phyloP scores from a whole-genome alignment of 2,797 vertebrate species.

The Eulemur rubriventer region DNA sequence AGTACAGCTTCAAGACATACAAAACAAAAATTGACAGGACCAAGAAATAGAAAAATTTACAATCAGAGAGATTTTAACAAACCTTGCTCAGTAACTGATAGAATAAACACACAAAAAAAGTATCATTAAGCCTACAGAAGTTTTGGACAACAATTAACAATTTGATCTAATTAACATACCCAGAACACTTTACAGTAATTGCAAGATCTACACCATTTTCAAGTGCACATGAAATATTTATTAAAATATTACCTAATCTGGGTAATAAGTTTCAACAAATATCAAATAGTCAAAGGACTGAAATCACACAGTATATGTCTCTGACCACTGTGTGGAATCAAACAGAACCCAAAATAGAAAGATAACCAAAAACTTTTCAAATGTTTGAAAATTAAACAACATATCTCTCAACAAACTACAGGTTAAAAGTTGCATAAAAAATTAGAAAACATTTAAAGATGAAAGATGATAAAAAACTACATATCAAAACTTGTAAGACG shows the following conservation, averaged over 20 bases:
- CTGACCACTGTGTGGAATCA: not conserved
- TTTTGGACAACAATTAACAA: not conserved
- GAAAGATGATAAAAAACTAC: not conserved
- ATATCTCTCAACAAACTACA: not conserved
- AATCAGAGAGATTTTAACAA: not conserved
- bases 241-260: not conserved
- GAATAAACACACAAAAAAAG: not conserved
- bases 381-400: not conserved
- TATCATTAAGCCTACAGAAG: not conserved
- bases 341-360: not conserved
- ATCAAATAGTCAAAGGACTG: not conserved
- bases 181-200: not conserved
- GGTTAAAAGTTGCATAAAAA: not conserved
- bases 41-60: not conserved
- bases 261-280: not conserved
- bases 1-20: not conserved
- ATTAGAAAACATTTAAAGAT: not conserved
- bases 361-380: not conserved
- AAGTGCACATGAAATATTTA: not conserved
- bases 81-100: not conserved
- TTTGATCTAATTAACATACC: not conserved
- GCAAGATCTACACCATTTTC: not conserved
- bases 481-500: not conserved
- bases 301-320: not conserved
- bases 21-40: not conserved